phyloP scores from a whole-genome alignment of 1,140 invertebrate species.

The Riptortus pedestris region DNA sequence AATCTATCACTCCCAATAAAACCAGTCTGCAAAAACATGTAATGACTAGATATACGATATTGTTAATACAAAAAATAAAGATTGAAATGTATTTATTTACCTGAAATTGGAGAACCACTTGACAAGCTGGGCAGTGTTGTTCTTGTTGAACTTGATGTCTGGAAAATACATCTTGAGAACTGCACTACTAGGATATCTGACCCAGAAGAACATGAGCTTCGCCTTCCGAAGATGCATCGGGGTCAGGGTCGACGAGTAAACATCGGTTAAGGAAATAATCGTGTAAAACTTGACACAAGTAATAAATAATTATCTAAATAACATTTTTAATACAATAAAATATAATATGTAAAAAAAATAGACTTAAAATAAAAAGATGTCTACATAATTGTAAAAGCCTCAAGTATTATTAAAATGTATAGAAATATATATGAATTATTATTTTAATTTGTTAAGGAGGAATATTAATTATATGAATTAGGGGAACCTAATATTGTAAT shows the following conservation, averaged over 20 bases:
- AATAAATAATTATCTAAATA: neutral
- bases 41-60: neutral
- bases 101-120: constrained; percentile 99
- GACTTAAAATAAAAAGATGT: no score
- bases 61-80: neutral
- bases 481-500: no score
- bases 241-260: constrained; percentile 84
- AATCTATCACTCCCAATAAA: neutral
- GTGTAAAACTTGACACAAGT: neutral
- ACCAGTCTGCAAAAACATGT: neutral
- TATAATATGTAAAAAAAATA: neutral
- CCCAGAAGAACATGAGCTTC: constrained; percentile 99
- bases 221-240: constrained; percentile 99
- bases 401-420: no score
- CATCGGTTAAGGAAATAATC: constrained; percentile 35
- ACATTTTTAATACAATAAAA: neutral
- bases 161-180: constrained; percentile 99
- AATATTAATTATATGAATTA: no score
- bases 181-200: constrained; percentile 93
- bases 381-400: no score
- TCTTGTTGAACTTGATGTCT: constrained; percentile 99
- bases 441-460: no score
- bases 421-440: no score
- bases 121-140: constrained; percentile 99
- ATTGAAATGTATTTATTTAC: constrained; percentile 51